Base-by-base conservation (phyloP, 2,888 invertebrate species). In the Tortricodes alternella region DNA sequence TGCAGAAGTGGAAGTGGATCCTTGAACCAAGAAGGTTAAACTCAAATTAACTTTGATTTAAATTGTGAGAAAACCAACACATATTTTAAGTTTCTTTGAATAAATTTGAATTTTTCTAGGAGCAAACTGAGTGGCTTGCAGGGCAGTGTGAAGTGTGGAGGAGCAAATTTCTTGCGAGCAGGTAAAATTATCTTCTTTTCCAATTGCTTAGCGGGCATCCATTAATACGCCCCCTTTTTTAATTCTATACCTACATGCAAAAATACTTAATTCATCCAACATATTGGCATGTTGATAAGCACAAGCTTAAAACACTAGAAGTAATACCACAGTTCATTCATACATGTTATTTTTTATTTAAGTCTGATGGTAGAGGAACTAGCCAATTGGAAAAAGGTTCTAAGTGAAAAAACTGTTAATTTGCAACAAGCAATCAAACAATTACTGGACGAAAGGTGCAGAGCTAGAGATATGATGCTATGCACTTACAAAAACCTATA, bases 101-200 rank as follows among this genome's bases (percentile, higher is more conserved):
- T 21, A 32, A 15, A 1, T 4, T n/a, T 27, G 61, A 59, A 57
- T 34, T 62, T 63, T 73, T 67, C 7, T 59, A 92, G 88, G 98
- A 98, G 80, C 96, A 97, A 88, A 95, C 97, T 2, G 98, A 99
- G 78, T 96, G 96, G 92, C 85, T 98, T 29, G 96, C 97, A 13
- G 97, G 98, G 0, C 97, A 98, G 74, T 97, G 97, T 77, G 98
- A 99, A 89, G 97, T 98, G 46, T 99, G 98, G 98, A 93, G 97
- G 62, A 98, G 97, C 77, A 99, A 98, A 93, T 99, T 97, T 84
- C 91, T 98, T 67, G 98, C 98, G 18, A 97, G 97, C 90, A 96
- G 96, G 96, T 96, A 87, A 24, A 18, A 21, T 5, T n/a, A 3
- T 29, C 9, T 29, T 2, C 16, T 38, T n/a, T 34, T 29, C 8